A percentile compares a stretch with the other conserved stretches of the same genome.
Evolutionary conservation across 2,113 vertebrate species (phyloP).

Genomic region (Charadrius vociferus): DNA sequence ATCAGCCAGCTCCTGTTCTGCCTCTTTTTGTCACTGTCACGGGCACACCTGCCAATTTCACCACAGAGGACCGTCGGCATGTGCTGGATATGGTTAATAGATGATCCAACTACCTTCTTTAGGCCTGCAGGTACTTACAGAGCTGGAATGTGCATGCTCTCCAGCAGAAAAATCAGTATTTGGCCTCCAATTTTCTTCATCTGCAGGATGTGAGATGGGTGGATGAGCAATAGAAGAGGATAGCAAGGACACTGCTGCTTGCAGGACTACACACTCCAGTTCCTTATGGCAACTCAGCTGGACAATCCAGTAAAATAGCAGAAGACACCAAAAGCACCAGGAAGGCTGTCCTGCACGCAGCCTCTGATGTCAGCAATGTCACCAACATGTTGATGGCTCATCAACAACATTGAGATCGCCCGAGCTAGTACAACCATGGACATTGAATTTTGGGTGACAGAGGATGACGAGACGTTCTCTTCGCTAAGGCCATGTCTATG

Average conservation of each 20-base stretch:
- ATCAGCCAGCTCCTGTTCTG: neutral
- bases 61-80: neutral
- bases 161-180: neutral
- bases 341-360: neutral
- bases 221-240: neutral
- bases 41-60: neutral
- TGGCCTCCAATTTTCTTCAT: neutral
- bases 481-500: neutral
- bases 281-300: neutral
- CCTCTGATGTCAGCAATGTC: neutral
- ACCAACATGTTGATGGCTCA: neutral
- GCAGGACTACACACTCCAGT: neutral
- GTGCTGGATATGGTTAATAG: neutral
- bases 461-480: neutral
- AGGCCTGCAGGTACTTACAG: neutral
- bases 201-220: neutral
- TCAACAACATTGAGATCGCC: neutral
- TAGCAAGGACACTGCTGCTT: neutral
- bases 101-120: neutral
- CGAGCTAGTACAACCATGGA: rapidly evolving
- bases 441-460: neutral
- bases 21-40: neutral
- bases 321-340: neutral
- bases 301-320: neutral
- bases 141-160: neutral